Evolutionary conservation across 2,888 invertebrate species (phyloP).

Genomic region (Empis livida): DNA sequence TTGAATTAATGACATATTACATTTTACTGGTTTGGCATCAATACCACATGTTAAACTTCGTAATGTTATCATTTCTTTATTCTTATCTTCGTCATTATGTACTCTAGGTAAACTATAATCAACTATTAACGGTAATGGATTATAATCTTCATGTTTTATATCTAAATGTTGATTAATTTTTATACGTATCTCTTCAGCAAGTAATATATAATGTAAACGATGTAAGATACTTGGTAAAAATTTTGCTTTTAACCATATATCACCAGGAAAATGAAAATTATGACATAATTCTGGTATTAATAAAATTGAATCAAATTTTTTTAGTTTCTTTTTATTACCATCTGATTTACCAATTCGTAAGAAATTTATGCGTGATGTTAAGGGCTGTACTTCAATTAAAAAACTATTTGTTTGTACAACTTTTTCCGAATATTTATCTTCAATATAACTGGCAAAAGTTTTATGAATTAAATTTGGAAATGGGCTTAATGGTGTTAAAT

Average conservation of each 20-base stretch:
- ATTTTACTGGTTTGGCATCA: background rate
- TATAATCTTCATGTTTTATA: slow-evolving; percentile 18
- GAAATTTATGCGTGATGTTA: slow-evolving; percentile 30
- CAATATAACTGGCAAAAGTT: slow-evolving; percentile 64
- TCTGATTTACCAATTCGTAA: slow-evolving; percentile 24
- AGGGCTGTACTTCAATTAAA: slow-evolving; percentile 60
- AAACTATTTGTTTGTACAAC: slow-evolving; percentile 52
- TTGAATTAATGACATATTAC: background rate
- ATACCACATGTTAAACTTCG: background rate
- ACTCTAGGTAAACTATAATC: slow-evolving; percentile 25
- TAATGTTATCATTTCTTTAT: slow-evolving; percentile 10
- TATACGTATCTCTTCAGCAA: slow-evolving; percentile 31
- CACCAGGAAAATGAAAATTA: slow-evolving; percentile 53
- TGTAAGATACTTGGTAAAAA: slow-evolving; percentile 76
- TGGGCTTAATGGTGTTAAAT: slow-evolving; percentile 48
- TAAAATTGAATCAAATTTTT: slow-evolving; percentile 40
- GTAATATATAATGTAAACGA: slow-evolving; percentile 38
- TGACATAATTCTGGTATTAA: slow-evolving; percentile 82
- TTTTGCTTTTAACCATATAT: slow-evolving; percentile 74
- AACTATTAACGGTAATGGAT: slow-evolving; percentile 23
- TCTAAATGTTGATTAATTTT: slow-evolving; percentile 28
- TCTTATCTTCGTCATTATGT: slow-evolving; percentile 20
- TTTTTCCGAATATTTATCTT: slow-evolving; percentile 53
- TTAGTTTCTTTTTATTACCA: slow-evolving; percentile 23
- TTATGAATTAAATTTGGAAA: slow-evolving; percentile 47